Percentiles rank a stretch among this genome's conserved stretches.
phyloP scores from a whole-genome alignment of 2,888 invertebrate species.

The Amiota communis region DNA sequence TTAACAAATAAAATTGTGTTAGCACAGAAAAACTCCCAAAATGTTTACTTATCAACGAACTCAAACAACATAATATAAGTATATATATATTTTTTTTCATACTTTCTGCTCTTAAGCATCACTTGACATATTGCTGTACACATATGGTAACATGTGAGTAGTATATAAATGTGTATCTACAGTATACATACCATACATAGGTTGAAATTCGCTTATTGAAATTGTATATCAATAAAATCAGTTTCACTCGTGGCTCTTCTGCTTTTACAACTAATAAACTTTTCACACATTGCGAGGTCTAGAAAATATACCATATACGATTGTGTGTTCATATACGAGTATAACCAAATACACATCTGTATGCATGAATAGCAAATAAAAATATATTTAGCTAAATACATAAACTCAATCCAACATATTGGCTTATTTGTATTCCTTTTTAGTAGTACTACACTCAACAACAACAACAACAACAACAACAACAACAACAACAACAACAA shows the following conservation, averaged over 20 bases:
- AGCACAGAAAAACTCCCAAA: slow-evolving; percentile 25
- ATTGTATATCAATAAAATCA: slow-evolving; percentile 5
- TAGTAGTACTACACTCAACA: no score
- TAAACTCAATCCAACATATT: slow-evolving; percentile 1
- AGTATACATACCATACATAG: not conserved
- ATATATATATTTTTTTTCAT: slow-evolving; percentile 17
- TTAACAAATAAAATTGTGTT: slow-evolving; percentile 12
- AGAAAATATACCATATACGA: not conserved
- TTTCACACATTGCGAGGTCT: not conserved
- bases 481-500: no score
- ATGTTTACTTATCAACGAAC: slow-evolving; percentile 26
- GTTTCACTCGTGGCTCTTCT: no score
- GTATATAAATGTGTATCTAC: no score
- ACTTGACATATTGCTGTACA: no score
- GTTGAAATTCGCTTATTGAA: not conserved
- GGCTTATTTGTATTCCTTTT: no score
- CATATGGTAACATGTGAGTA: no score
- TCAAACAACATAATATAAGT: no score
- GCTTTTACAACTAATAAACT: no score
- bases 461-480: no score
- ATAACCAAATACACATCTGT: not conserved
- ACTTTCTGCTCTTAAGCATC: slow-evolving; percentile 21
- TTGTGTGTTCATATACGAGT: not conserved
- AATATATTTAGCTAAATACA: not conserved
- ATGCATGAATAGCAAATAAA: not conserved